phyloP scores from a whole-genome alignment of 2,797 vertebrate genomes.

The Rhinogobio ventralis region DNA sequence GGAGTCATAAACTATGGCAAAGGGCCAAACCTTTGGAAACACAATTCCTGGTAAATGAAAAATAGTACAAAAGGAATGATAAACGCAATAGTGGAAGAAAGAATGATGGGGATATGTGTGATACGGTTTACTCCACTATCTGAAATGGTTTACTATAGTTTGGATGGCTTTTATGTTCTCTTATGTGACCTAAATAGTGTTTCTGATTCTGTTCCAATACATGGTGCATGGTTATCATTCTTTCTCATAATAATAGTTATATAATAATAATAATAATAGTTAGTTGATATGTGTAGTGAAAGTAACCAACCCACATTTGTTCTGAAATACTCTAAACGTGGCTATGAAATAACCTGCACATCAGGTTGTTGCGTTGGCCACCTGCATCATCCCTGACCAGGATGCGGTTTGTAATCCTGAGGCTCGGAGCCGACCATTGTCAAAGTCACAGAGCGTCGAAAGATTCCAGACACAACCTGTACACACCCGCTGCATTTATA shows the following conservation, averaged over 20 bases:
- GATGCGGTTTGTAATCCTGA: conserved; percentile 46
- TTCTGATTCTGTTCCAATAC: neutral
- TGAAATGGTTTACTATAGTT: neutral
- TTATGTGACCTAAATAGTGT: conserved; percentile 13
- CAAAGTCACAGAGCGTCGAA: conserved; percentile 40
- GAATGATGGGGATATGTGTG: neutral
- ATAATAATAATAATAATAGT: no score
- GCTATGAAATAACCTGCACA: conserved; percentile 38
- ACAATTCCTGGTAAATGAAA: conserved; percentile 20
- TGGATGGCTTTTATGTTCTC: neutral
- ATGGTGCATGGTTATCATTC: neutral
- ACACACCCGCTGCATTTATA: conserved; percentile 35
- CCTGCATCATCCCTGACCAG: conserved; percentile 49
- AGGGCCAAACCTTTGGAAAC: conserved; percentile 37
- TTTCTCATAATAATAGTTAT: neutral
- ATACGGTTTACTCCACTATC: neutral
- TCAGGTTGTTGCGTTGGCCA: conserved; percentile 40
- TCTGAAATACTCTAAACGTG: neutral
- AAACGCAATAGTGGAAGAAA: neutral
- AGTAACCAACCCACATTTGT: neutral
- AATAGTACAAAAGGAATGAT: conserved; percentile 30
- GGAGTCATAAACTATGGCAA: conserved; percentile 50
- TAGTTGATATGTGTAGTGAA: conserved; percentile 1
- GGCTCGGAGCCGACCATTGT: conserved; percentile 51
- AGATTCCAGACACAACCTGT: conserved; percentile 17